Evolutionary conservation across 2,888 invertebrate genomes (phyloP), one percentile per base, ranked within the genome.

Genomic region (Microdon myrmicae): DNA sequence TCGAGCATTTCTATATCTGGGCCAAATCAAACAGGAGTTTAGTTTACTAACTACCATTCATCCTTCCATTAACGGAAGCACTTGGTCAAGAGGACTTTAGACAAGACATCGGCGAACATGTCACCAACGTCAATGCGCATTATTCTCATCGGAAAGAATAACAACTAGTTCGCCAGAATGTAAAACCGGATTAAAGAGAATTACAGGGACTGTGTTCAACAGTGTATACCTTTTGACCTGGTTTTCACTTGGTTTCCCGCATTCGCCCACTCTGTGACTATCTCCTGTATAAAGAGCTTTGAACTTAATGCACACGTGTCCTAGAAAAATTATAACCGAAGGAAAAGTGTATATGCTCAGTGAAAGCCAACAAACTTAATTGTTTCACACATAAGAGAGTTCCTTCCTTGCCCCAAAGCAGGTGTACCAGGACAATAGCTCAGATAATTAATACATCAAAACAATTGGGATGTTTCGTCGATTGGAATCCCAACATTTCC

Each of bases 161-260:
- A 3, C 47, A 34, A 53, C 32, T 31, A 56, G 39, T 43, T 56
- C 29, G n/a, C n/a, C n/a, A n/a, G n/a, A n/a, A n/a, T n/a, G 26
- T 37, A 58, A 64, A 58, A 64, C 64, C 43, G 64, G 64, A 64
- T 64, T 64, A 64, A 51, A 64, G 35, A 41, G 64, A 53, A 58
- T 64, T 64, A 56, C 22, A 16, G 39, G 25, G 23, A 5, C 20
- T 48, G 44, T 41, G 39, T 39, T 29, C 26, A 45, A 32, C 38
- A n/a, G n/a, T 54, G 58, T 37, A 38, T 58, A 58, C 51, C 43
- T 47, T 64, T 58, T 64, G 64, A 58, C 64, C 64, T 58, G 51
- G 8, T 58, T 64, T 56, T 35, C n/a, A 7, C 37, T 9, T 32
- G 19, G 3, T 8, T 9, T 9, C 22, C 19, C 12, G n/a, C 32